Base-by-base conservation (phyloP, 2,888 invertebrate species). In the Malachius bipustulatus region DNA sequence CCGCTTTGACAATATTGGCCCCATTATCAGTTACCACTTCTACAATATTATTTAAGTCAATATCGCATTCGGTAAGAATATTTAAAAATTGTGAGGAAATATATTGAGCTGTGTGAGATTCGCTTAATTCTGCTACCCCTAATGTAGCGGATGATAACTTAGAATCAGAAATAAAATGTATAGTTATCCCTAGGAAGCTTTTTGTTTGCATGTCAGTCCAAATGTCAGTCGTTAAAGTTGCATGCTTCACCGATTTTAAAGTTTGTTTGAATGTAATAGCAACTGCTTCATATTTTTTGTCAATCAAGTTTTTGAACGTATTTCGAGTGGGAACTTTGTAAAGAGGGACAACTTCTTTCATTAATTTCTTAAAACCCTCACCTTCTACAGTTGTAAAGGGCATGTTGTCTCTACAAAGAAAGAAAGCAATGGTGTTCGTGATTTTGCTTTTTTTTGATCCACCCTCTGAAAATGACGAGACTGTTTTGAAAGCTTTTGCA, bases 401-500 rank as follows among this genome's bases (percentile, higher is more conserved):
- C 13, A 27, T n/a, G 13, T 35, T 35, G 27, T 35, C 16, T 16
- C 16, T 32, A 14, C 32, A 32, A 3, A 32, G 10, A 3, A 32
- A 28, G 15, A 4, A 15, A 3, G 14, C 3, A 19, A 32, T 19
- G 3, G 32, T 14, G 14, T 16, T 16, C n/a, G 10, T 30, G 3
- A 32, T 32, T 14, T 30, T 30, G 4, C 3, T 4, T 2, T 12
- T 4, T 32, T 32, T 32, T 3, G 14, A 10, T 4, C 32, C 32
- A 32, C 49, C 61, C 64, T 2, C 60, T 66, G 16, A 65, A 64
- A 14, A 59, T 70, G 58, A 68, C 68, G 0, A 28, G 6, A 19
- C 24, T 19, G 24, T 19, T 19, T 19, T 19, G n/a, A 19, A 19
- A 8, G 24, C 24, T 19, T 19, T 19, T 19, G n/a, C 24, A 19